These are phyloP conservation scores for Lasioglossum pauxillum DNA, from an alignment of 2,888 invertebrate species.

Conservation along the genomic window DNA sequence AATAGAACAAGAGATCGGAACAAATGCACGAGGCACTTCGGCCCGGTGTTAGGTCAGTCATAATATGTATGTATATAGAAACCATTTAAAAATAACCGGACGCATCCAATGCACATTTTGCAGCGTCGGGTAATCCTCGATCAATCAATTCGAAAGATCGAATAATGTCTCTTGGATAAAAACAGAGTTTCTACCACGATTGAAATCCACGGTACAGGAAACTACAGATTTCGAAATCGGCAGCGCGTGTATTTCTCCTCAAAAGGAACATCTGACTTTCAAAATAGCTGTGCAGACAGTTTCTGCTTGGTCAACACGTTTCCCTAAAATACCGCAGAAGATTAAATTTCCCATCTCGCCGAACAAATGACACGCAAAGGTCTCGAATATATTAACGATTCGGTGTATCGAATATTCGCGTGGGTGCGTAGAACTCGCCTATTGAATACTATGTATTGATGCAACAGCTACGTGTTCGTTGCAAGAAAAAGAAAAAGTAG, in stretches of 20 bases:
- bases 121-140: constrained; percentile 7
- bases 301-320: neutral
- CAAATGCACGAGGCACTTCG: neutral
- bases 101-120: neutral
- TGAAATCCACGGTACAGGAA: neutral
- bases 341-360: neutral
- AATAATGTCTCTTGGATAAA: neutral
- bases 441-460: neutral
- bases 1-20: neutral
- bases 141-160: neutral
- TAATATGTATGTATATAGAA: neutral
- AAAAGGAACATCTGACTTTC: neutral
- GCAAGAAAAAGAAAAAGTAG: neutral
- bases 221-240: neutral
- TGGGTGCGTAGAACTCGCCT: constrained; percentile 1
- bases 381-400: neutral
- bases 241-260: neutral
- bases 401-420: neutral
- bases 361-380: neutral
- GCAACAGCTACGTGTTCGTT: neutral
- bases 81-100: constrained; percentile 10
- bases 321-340: neutral
- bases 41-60: neutral
- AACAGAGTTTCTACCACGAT: neutral
- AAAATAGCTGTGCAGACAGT: neutral